Evolutionary conservation across 2,113 vertebrate genomes (phyloP), one percentile per base, ranked within the genome.

Genomic region (Calyptommatus sinebrachiatus): DNA sequence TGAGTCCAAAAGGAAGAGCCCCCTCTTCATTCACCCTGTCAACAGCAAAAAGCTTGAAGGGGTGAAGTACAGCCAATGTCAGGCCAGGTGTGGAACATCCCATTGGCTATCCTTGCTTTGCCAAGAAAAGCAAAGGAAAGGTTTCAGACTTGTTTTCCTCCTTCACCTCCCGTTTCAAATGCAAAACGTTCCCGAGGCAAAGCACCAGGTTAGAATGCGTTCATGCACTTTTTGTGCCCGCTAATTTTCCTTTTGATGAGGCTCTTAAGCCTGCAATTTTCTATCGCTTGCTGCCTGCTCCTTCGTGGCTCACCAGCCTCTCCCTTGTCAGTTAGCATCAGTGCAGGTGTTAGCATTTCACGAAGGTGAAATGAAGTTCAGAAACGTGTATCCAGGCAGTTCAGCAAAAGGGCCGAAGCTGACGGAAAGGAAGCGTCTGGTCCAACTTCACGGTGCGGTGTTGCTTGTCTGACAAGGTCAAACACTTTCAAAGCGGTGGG

Each of bases 391-490:
- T 80, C 71, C 16, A 14, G 61, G 72, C 26, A 2, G n/a, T n/a
- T n/a, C n/a, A n/a, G n/a, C n/a, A n/a, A n/a, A 35, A 8, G 79
- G 79, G 79, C 48, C 65, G 10, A 69, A 67, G 73, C 72, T 69
- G 63, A 72, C 21, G 50, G 72, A 68, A 69, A 81, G 29, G 63
- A 68, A 46, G 31, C 60, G 79, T 81, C 79, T 81, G 31, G 46
- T 75, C 50, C 72, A 41, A 69, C 65, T 81, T 75, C 79, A 81
- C 74, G 79, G 79, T 75, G 50, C 28, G 7, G 26, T 3, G 63
- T 57, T 46, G 48, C 65, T 75, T 81, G 66, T 60, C 68, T 81
- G 79, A 81, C 79, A 81, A 81, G 79, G 79, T 75, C 79, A 81
- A 61, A 53, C 45, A 35, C 29, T 21, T 31, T 41, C n/a, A 46